Evolutionary conservation across 2,888 invertebrate genomes (phyloP).

Genomic region (Drosophila emarginata): DNA sequence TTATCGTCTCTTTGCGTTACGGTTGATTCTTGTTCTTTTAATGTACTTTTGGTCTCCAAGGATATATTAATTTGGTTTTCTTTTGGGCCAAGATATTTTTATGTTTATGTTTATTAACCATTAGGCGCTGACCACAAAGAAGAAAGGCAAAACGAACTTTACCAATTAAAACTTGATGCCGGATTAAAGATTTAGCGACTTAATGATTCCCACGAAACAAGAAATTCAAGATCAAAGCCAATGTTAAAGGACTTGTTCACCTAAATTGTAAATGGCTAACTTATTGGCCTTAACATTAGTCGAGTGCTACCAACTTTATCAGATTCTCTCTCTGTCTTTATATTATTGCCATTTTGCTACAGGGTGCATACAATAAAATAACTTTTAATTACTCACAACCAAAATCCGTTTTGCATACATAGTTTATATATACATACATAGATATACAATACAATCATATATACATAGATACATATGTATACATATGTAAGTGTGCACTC

Average conservation of each 20-base stretch:
- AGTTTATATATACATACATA: neutral
- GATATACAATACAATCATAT: neutral
- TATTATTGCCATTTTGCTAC: constrained; percentile 1
- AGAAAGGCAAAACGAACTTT: constrained; percentile 43
- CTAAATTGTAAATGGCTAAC: neutral
- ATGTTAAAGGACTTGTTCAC: constrained; percentile 31
- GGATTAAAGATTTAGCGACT: constrained; percentile 32
- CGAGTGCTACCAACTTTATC: too few relatives aligned
- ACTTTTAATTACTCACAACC: constrained; percentile 75
- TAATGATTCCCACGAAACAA: neutral
- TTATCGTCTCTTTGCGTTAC: neutral
- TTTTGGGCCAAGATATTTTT: constrained; percentile 21
- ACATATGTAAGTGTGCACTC: constrained; percentile 39
- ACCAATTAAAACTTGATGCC: constrained; percentile 65
- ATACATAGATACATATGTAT: too few relatives aligned
- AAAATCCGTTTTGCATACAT: constrained; percentile 47
- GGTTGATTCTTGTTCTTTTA: constrained; percentile 21
- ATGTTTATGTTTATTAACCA: constrained; percentile 67
- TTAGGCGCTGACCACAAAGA: constrained; percentile 56
- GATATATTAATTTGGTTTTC: constrained; percentile 75
- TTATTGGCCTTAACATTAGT: neutral
- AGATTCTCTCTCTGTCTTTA: neutral
- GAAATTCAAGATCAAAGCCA: constrained; percentile 14
- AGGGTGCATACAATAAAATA: constrained; percentile 71
- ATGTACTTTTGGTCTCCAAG: constrained; percentile 65